Evolutionary conservation across 2,888 invertebrate genomes (phyloP).

Genomic region (Eupithecia insigniata): DNA sequence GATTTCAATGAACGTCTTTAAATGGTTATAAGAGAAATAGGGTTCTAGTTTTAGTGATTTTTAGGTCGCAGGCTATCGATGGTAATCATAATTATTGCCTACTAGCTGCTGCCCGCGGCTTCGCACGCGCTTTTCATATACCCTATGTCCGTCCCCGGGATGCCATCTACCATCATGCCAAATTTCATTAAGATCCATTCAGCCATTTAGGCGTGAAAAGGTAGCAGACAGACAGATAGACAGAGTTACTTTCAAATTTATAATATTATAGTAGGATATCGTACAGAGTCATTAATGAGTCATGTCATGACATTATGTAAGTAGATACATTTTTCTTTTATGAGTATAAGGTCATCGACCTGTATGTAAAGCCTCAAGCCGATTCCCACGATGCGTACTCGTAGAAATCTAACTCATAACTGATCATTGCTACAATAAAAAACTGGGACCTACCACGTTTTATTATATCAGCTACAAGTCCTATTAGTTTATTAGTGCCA

Average conservation of each 20-base stretch:
- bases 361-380: background rate
- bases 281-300: no score
- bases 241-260: no score
- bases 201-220: no score
- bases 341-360: background rate
- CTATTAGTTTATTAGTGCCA: conserved; percentile 15
- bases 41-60: background rate
- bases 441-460: background rate
- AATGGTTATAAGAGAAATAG: background rate
- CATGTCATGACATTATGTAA: background rate
- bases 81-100: no score
- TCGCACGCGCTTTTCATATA: no score
- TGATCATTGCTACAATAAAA: background rate
- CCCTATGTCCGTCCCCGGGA: no score
- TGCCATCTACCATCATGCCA: no score
- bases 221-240: no score
- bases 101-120: no score
- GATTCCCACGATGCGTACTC: conserved; percentile 4
- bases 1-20: background rate
- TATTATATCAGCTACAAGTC: background rate
- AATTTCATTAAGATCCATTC: no score
- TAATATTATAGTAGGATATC: background rate
- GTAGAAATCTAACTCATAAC: background rate
- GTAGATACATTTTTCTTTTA: background rate
- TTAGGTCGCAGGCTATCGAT: no score